Conservation (phyloP, 1,140 invertebrate species). For the Pogonomyrmex californicus region DNA sequence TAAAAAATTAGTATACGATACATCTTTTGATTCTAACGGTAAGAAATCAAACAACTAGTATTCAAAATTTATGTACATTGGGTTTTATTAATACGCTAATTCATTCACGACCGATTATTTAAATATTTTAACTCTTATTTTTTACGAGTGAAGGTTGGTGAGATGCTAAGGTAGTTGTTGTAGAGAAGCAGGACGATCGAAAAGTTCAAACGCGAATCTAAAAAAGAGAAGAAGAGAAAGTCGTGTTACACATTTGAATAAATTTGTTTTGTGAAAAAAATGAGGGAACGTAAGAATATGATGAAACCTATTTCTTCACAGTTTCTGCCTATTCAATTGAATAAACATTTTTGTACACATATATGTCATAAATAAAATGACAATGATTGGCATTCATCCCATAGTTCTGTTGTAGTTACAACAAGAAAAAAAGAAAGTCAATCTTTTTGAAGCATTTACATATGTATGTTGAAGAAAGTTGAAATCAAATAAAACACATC, state of each 20-base stretch:
- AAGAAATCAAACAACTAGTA: background rate
- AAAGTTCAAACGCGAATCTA: background rate
- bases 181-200: background rate
- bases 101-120: background rate
- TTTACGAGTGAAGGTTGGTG: background rate
- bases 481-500: background rate
- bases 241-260: constrained; percentile 47
- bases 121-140: constrained; percentile 29
- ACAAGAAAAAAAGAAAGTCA: background rate
- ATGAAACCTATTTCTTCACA: constrained; percentile 51
- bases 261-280: constrained; percentile 33
- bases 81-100: background rate
- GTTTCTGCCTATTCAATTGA: background rate
- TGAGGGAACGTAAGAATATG: constrained; percentile 17
- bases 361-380: constrained; percentile 34
- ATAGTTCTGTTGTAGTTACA: background rate
- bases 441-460: background rate
- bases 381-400: constrained; percentile 47
- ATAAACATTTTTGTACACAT: constrained; percentile 21
- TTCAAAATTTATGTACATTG: background rate
- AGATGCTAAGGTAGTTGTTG: background rate
- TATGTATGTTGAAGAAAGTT: background rate
- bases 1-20: background rate
- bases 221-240: constrained; percentile 55
- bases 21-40: background rate